A percentile compares a stretch with the other conserved stretches of the same genome.
Conservation (phyloP, 2,113 vertebrate species). For the Mormoops blainvillei region DNA sequence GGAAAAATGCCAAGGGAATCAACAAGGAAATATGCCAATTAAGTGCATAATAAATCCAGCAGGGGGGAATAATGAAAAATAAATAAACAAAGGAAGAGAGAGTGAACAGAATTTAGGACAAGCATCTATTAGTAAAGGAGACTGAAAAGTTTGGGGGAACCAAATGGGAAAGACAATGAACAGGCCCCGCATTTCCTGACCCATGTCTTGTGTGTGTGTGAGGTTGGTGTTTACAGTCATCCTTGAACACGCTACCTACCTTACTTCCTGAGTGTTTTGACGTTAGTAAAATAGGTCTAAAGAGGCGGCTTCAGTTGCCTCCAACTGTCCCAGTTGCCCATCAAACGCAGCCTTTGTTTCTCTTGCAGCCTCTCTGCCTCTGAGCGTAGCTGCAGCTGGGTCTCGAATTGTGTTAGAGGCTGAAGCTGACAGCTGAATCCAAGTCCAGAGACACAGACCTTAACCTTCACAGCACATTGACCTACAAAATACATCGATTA, state of each 20-base stretch:
- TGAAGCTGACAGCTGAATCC: background rate
- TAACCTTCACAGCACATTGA: background rate
- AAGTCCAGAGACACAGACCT: background rate
- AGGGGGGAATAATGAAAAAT: background rate
- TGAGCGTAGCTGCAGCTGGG: background rate
- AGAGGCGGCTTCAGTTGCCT: background rate
- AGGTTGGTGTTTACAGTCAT: background rate
- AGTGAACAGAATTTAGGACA: background rate
- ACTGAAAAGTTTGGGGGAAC: background rate
- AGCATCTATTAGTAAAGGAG: background rate
- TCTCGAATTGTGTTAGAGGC: background rate
- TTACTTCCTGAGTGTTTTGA: background rate
- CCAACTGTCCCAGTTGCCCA: background rate
- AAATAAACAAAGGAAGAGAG: background rate
- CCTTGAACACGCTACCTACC: background rate
- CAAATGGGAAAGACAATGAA: background rate
- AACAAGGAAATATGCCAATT: background rate
- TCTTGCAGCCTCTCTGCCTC: background rate
- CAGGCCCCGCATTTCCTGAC: background rate
- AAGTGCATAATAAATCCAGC: background rate
- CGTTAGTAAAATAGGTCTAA: background rate
- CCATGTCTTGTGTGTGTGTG: background rate
- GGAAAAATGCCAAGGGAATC: background rate
- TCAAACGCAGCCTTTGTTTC: background rate
- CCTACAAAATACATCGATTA: background rate